phyloP scores from a whole-genome alignment of 2,797 vertebrate species.

The Sitta carolinensis region DNA sequence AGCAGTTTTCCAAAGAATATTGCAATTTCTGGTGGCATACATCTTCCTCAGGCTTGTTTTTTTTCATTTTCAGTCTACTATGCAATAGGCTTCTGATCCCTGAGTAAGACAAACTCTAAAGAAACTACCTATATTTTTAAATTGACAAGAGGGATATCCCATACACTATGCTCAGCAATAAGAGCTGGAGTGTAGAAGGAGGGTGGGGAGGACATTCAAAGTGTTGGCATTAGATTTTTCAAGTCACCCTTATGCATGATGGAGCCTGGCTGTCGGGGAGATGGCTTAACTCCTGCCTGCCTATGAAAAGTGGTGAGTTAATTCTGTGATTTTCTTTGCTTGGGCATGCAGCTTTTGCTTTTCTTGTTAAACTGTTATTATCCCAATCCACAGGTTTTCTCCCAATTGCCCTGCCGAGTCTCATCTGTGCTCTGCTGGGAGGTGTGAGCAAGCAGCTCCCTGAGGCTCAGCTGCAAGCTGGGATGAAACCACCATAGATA shows the following conservation, averaged over 20 bases:
- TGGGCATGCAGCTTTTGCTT: fast-evolving
- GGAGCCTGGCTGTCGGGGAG: background rate
- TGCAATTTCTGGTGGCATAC: background rate
- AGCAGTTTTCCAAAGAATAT: background rate
- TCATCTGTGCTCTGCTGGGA: fast-evolving
- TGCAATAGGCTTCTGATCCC: background rate
- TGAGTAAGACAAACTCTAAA: background rate
- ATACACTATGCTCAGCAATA: background rate
- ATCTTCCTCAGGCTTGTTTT: background rate
- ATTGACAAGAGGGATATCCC: background rate
- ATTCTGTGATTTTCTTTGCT: background rate
- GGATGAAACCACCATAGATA: background rate
- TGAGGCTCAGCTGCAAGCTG: background rate
- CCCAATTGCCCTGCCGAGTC: background rate
- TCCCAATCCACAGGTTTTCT: background rate
- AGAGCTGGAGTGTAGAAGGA: background rate
- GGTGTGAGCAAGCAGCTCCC: fast-evolving
- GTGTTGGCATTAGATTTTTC: background rate
- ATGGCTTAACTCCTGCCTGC: background rate
- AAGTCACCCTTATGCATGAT: fast-evolving
- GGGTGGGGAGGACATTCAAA: fast-evolving
- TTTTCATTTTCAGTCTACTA: background rate
- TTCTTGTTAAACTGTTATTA: background rate
- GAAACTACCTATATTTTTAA: background rate
- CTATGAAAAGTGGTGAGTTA: fast-evolving